These are phyloP conservation scores for Ips nitidus DNA, from an alignment of 1,140 invertebrate genomes.

Conservation along the genomic window DNA sequence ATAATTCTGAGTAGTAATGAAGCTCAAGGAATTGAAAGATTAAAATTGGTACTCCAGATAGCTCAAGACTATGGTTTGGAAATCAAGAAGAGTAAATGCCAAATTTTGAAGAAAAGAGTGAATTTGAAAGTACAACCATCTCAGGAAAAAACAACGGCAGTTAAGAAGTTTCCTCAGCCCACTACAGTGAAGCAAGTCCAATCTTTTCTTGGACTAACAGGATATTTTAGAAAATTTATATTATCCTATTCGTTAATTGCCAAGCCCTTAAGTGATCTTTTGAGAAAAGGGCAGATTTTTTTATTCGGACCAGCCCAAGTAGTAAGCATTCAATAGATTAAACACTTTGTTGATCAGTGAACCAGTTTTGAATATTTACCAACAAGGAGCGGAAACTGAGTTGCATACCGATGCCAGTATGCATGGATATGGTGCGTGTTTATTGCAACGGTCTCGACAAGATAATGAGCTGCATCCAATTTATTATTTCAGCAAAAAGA, in stretches of 20 bases:
- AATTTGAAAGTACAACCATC: slow-evolving; percentile 39
- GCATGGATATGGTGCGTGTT: slow-evolving; percentile 44
- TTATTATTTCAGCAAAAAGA: slow-evolving; percentile 22
- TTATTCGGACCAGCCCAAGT: not conserved
- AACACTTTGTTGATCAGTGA: slow-evolving; percentile 38
- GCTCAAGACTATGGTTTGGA: slow-evolving; percentile 45
- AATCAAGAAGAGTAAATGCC: slow-evolving; percentile 48
- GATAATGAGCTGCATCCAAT: slow-evolving; percentile 53
- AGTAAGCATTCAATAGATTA: slow-evolving; percentile 36
- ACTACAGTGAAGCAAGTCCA: slow-evolving; percentile 43
- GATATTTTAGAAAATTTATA: slow-evolving; percentile 49
- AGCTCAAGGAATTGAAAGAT: slow-evolving; percentile 29
- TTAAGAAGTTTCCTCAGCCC: slow-evolving; percentile 45
- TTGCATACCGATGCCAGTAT: slow-evolving; percentile 42
- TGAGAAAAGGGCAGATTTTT: slow-evolving; percentile 22
- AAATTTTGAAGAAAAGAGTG: slow-evolving; percentile 30
- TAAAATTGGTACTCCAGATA: slow-evolving; percentile 32
- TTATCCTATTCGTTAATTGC: slow-evolving; percentile 32
- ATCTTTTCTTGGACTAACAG: slow-evolving; percentile 44
- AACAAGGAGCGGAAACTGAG: slow-evolving; percentile 40
- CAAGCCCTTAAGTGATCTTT: slow-evolving; percentile 39
- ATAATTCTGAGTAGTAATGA: slow-evolving; percentile 36
- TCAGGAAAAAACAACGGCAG: slow-evolving; percentile 32
- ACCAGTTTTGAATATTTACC: slow-evolving; percentile 49
- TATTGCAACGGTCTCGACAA: slow-evolving; percentile 44